phyloP scores from a whole-genome alignment of 2,888 invertebrate genomes.

The Rotaria magnacalcarata region DNA sequence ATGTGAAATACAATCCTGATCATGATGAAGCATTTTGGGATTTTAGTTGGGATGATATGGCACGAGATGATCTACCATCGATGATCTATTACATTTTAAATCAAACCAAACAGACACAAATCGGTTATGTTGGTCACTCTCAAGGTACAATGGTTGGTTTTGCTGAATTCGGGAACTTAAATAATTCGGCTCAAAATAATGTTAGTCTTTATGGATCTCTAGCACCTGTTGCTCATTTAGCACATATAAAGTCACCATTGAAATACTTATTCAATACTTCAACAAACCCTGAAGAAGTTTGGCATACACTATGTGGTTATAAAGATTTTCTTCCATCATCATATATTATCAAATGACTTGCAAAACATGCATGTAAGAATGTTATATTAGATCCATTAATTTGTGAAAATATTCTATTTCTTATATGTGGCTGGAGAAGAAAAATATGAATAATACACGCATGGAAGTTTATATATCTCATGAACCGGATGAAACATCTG shows the following conservation, averaged over 20 bases:
- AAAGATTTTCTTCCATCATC: constrained; percentile 72
- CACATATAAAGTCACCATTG: constrained; percentile 68
- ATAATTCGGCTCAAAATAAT: constrained; percentile 47
- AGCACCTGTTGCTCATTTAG: constrained; percentile 65
- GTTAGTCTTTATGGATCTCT: constrained; percentile 51
- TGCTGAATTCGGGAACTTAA: constrained; percentile 50
- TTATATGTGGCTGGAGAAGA: constrained; percentile 69
- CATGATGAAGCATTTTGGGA: constrained; percentile 68
- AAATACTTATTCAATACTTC: constrained; percentile 68
- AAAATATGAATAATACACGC: constrained; percentile 68
- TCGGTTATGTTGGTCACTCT: constrained; percentile 81
- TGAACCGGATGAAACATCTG: constrained; percentile 72
- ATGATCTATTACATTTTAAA: constrained; percentile 70
- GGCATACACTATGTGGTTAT: constrained; percentile 66
- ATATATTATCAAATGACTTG: constrained; percentile 65
- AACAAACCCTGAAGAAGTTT: constrained; percentile 63
- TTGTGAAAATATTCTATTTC: constrained; percentile 72
- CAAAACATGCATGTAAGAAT: constrained; percentile 66
- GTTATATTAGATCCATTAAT: constrained; percentile 65
- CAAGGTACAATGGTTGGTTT: constrained; percentile 68
- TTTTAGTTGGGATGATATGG: constrained; percentile 55
- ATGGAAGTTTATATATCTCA: constrained; percentile 69
- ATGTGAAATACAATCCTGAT: constrained; percentile 63
- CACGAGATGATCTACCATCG: constrained; percentile 75
- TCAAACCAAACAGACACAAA: constrained; percentile 63